phyloP scores from a whole-genome alignment of 2,888 invertebrate genomes.

The Acanthococcus lagerstroemiae region DNA sequence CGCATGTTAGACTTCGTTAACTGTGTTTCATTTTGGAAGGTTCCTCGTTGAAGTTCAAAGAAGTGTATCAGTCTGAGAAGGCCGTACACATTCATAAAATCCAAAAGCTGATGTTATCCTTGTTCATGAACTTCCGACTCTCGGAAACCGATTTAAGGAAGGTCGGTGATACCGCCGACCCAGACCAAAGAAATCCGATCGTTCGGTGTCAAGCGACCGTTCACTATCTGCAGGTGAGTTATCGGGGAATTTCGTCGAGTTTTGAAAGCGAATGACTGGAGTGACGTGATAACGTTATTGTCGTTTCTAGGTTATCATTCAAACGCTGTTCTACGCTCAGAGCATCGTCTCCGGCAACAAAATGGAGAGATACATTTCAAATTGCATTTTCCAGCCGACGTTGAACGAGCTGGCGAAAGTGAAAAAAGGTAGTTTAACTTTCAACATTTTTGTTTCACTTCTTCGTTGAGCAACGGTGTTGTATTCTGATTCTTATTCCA shows the following conservation, averaged over 20 bases:
- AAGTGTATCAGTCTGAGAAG: constrained; percentile 17
- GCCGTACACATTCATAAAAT: constrained; percentile 28
- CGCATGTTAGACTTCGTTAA: too few relatives aligned
- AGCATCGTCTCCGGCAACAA: constrained; percentile 17
- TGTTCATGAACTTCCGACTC: constrained; percentile 13
- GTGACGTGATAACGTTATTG: neutral
- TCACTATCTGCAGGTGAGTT: constrained; percentile 11
- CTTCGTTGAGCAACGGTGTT: too few relatives aligned
- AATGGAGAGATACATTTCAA: constrained; percentile 21
- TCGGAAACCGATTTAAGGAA: neutral
- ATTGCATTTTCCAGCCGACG: constrained; percentile 21
- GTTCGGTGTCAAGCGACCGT: constrained; percentile 6
- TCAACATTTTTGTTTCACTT: neutral
- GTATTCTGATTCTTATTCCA: neutral
- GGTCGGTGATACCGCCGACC: constrained; percentile 16
- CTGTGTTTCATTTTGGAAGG: too few relatives aligned
- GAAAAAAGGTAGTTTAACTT: constrained; percentile 1
- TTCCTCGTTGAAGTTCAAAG: too few relatives aligned
- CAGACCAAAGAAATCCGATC: constrained; percentile 9
- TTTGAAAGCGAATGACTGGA: neutral
- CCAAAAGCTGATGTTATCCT: constrained; percentile 23
- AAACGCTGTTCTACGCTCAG: constrained; percentile 20
- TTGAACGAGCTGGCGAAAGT: constrained; percentile 21
- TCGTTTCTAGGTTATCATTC: constrained; percentile 16
- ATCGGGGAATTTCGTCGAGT: too few relatives aligned